Evolutionary conservation across 1,140 invertebrate genomes (phyloP).

Genomic region (Cyclargus thomasi): DNA sequence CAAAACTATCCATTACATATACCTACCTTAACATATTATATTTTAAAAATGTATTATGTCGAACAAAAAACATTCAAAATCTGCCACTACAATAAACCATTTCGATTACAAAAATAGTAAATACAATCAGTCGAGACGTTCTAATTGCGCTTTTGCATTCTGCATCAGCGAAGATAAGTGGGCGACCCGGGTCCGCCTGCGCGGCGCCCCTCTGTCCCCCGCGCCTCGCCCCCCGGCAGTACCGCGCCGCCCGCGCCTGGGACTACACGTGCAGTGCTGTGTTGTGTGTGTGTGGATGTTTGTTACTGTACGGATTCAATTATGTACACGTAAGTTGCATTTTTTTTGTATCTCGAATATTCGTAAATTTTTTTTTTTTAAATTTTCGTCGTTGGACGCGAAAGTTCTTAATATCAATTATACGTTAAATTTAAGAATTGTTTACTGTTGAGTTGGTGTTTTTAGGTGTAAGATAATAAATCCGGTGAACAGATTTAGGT

Average conservation of each 20-base stretch:
- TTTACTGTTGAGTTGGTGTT: too few species aligned
- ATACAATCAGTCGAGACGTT: slow-evolving; percentile 29
- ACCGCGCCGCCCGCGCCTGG: slow-evolving; percentile 31
- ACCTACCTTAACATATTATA: too few species aligned
- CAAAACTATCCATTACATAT: too few species aligned
- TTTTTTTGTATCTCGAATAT: not conserved
- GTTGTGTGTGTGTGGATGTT: slow-evolving; percentile 29
- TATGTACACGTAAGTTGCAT: slow-evolving; percentile 31
- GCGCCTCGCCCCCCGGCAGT: slow-evolving; percentile 42
- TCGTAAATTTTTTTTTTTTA: not conserved
- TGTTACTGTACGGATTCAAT: slow-evolving; percentile 24
- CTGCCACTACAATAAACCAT: not conserved
- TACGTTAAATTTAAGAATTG: too few species aligned
- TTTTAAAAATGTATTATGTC: too few species aligned
- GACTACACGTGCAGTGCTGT: slow-evolving; percentile 30
- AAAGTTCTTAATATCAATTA: not conserved
- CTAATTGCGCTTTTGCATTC: slow-evolving; percentile 53
- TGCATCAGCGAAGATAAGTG: slow-evolving; percentile 58
- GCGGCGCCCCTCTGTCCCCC: slow-evolving; percentile 33
- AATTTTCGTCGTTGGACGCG: not conserved
- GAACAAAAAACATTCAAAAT: too few species aligned
- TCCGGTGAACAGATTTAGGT: too few species aligned
- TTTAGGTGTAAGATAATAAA: too few species aligned
- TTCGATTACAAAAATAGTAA: not conserved
- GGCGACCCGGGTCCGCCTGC: slow-evolving; percentile 50